Conservation (phyloP, 2,888 invertebrate species). For the Rhingia rostrata region DNA sequence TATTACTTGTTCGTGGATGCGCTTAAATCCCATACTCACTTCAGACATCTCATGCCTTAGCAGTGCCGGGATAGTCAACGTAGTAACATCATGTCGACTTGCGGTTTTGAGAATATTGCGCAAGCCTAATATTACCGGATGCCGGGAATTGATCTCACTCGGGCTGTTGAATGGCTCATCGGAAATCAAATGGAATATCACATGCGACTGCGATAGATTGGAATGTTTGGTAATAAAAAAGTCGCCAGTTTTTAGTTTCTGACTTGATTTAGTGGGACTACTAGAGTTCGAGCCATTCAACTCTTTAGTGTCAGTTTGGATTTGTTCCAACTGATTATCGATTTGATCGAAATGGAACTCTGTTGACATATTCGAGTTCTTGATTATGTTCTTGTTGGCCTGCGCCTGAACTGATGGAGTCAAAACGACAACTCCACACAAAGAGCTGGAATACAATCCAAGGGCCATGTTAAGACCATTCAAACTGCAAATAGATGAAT, state of each 20-base stretch:
- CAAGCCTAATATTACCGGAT: constrained; percentile 96
- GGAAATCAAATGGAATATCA: constrained; percentile 96
- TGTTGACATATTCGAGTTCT: constrained; percentile 86
- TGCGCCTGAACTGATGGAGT: constrained; percentile 83
- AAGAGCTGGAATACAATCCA: constrained; percentile 95
- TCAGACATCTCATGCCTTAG: constrained; percentile 97
- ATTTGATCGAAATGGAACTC: constrained; percentile 96
- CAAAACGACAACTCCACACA: constrained; percentile 93
- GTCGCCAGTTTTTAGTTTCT: constrained; percentile 90
- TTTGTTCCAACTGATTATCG: constrained; percentile 92
- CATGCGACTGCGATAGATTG: constrained; percentile 96
- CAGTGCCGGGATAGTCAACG: constrained; percentile 95
- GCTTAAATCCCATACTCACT: constrained; percentile 83
- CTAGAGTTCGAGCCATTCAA: constrained; percentile 76
- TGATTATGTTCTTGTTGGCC: constrained; percentile 81
- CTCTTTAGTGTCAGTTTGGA: constrained; percentile 85
- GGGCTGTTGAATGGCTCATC: constrained; percentile 88
- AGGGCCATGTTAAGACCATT: constrained; percentile 93
- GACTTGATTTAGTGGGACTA: constrained; percentile 83
- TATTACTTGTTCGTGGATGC: neutral
- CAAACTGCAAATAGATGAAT: constrained; percentile 76
- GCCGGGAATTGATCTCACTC: constrained; percentile 97
- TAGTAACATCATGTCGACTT: constrained; percentile 96
- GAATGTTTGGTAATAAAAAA: constrained; percentile 94
- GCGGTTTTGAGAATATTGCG: constrained; percentile 97